Evolutionary conservation across 2,888 invertebrate species (phyloP).

Genomic region (Meghimatium bilineatum): DNA sequence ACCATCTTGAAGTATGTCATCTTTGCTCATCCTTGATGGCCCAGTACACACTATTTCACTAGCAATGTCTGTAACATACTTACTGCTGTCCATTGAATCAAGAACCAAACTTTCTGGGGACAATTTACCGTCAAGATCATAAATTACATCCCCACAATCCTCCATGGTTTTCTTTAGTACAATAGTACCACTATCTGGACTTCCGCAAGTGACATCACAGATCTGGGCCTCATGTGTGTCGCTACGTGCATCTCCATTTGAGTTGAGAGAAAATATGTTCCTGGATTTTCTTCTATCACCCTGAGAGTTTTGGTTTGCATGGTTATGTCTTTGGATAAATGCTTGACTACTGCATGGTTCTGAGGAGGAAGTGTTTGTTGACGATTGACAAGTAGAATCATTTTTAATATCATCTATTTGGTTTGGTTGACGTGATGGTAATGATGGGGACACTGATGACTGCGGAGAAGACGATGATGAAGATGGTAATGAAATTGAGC

Average conservation of each 20-base stretch:
- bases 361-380: neutral
- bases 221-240: neutral
- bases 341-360: neutral
- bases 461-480: neutral
- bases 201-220: slow-evolving; percentile 11
- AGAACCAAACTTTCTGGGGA: neutral
- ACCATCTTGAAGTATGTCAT: slow-evolving; percentile 14
- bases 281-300: neutral
- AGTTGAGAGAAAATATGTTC: neutral
- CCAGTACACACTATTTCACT: neutral
- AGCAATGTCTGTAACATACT: neutral
- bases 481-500: slow-evolving; percentile 13
- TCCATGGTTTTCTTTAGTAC: slow-evolving; percentile 35
- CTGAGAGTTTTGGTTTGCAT: neutral
- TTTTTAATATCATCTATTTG: slow-evolving; percentile 1
- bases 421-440: neutral
- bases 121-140: neutral
- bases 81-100: neutral
- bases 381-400: neutral
- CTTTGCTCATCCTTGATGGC: no score
- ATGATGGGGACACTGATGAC: slow-evolving; percentile 11
- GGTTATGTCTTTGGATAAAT: neutral
- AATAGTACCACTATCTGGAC: slow-evolving; percentile 43
- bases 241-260: neutral
- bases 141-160: slow-evolving; percentile 7